Evolutionary conservation across 2,797 vertebrate species (phyloP).

Genomic region (Melanotaenia trifasciata): DNA sequence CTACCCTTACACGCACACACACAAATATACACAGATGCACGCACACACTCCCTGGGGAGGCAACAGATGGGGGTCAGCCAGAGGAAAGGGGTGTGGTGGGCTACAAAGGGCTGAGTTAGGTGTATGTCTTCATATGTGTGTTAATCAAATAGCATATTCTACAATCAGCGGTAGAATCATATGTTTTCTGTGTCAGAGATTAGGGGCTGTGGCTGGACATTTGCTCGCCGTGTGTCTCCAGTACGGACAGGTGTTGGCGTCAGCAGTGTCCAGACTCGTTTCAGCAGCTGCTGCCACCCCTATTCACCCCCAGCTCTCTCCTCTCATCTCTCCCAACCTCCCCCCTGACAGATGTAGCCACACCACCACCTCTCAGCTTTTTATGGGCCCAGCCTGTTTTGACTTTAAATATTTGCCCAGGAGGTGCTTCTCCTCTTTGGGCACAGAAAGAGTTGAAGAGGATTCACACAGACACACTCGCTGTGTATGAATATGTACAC

Average conservation of each 20-base stretch:
- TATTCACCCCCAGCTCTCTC: constrained; percentile 45
- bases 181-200: constrained; percentile 26
- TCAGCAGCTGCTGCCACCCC: constrained; percentile 82
- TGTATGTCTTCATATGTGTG: constrained; percentile 49
- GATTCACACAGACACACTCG: constrained; percentile 34
- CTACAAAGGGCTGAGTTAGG: constrained; percentile 68
- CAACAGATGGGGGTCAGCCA: constrained; percentile 86
- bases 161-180: constrained; percentile 15
- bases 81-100: constrained; percentile 74
- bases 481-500: constrained; percentile 40
- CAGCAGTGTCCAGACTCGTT: constrained; percentile 84
- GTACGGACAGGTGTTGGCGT: constrained; percentile 86
- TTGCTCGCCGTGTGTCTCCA: constrained; percentile 82
- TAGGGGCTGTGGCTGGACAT: constrained; percentile 76
- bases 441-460: constrained; percentile 18
- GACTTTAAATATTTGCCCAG: constrained; percentile 89
- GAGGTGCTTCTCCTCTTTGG: constrained; percentile 73
- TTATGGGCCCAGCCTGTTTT: constrained; percentile 85
- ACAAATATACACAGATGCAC: constrained; percentile 59
- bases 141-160: constrained; percentile 32
- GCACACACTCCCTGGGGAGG: constrained; percentile 77
- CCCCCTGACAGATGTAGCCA: constrained; percentile 84
- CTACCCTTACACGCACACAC: constrained; percentile 59
- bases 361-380: constrained; percentile 78
- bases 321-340: constrained; percentile 58